A percentile compares a stretch with the other conserved stretches of the same genome.
Conservation (phyloP, 2,888 invertebrate species). For the Odiellus spinosus region DNA sequence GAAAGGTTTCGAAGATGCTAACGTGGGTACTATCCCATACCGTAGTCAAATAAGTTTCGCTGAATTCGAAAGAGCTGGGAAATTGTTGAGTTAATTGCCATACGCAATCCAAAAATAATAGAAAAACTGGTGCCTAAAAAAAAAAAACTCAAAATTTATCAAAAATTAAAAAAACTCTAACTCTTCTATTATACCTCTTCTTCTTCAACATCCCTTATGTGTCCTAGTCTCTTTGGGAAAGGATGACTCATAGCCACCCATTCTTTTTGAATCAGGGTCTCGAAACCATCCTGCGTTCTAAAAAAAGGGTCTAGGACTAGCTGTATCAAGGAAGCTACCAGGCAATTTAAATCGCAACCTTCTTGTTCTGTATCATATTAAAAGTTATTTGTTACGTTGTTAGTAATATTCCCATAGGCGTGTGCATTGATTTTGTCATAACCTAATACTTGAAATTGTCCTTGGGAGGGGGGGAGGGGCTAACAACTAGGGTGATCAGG, state of each 20-base stretch:
- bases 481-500: too few species aligned
- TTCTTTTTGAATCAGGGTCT: slow-evolving; percentile 79
- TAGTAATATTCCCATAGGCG: too few species aligned
- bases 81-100: slow-evolving; percentile 82
- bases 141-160: slow-evolving; percentile 7
- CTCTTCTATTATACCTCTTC: slow-evolving; percentile 22
- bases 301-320: slow-evolving; percentile 66
- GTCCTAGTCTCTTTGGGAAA: slow-evolving; percentile 42
- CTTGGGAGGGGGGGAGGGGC: too few species aligned
- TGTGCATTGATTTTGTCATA: too few species aligned
- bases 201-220: slow-evolving; percentile 23
- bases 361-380: slow-evolving; percentile 45
- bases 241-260: slow-evolving; percentile 89
- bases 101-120: slow-evolving; percentile 80
- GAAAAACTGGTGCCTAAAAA: slow-evolving; percentile 63
- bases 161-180: too few species aligned
- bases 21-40: slow-evolving; percentile 79
- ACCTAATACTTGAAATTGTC: too few species aligned
- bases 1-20: slow-evolving; percentile 79
- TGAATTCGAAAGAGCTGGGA: slow-evolving; percentile 76
- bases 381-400: too few species aligned
- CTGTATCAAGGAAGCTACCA: slow-evolving; percentile 73
- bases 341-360: slow-evolving; percentile 72
- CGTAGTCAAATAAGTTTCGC: slow-evolving; percentile 77
- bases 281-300: slow-evolving; percentile 70